Evolutionary conservation across 2,888 invertebrate species (phyloP).

Genomic region (Belgica antarctica): DNA sequence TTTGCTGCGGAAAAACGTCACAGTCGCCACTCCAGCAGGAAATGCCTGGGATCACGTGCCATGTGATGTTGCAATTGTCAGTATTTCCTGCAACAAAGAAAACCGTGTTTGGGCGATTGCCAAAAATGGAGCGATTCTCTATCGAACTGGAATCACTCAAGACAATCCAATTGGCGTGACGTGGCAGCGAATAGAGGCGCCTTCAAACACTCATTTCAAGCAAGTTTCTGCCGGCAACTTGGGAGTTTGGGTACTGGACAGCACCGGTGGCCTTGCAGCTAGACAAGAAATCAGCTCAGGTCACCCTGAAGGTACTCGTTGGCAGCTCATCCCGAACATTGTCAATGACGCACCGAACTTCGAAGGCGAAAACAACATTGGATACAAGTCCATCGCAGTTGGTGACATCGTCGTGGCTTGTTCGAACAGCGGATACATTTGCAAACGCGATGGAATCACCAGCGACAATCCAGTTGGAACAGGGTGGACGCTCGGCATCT

Average conservation of each 20-base stretch:
- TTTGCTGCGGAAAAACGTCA: constrained; percentile 75
- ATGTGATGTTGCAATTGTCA: constrained; percentile 74
- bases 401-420: constrained; percentile 73
- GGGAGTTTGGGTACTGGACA: constrained; percentile 79
- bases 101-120: constrained; percentile 81
- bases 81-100: constrained; percentile 69
- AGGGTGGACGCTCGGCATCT: constrained; percentile 73
- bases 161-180: constrained; percentile 66
- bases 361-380: constrained; percentile 56
- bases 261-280: constrained; percentile 69
- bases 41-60: constrained; percentile 57
- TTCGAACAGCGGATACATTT: constrained; percentile 66
- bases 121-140: constrained; percentile 80
- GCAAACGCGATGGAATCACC: constrained; percentile 73
- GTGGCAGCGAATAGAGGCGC: constrained; percentile 79
- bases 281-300: constrained; percentile 72
- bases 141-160: constrained; percentile 70
- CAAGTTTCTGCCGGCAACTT: constrained; percentile 70
- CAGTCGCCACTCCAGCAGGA: constrained; percentile 70
- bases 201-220: constrained; percentile 66
- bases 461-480: constrained; percentile 69
- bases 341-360: constrained; percentile 61
- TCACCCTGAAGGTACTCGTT: constrained; percentile 80
- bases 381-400: constrained; percentile 71
- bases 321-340: constrained; percentile 68